phyloP scores from a whole-genome alignment of 2,888 invertebrate species.

The Drosophila ustulata region DNA sequence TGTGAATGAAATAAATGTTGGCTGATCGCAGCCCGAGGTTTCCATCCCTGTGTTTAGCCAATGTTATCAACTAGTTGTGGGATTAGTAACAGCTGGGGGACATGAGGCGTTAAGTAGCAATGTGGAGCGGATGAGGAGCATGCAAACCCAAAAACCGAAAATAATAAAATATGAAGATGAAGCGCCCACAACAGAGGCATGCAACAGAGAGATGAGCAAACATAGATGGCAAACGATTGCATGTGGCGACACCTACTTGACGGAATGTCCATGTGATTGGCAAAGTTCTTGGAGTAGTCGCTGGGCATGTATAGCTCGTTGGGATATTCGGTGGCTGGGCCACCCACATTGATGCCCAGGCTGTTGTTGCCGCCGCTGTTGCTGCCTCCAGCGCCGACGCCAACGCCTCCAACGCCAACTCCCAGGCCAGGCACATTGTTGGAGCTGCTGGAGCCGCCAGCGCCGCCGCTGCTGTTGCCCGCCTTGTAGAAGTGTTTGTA shows the following conservation, averaged over 20 bases:
- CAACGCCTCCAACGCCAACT: constrained; percentile 18
- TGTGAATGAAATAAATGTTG: not conserved
- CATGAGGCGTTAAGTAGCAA: constrained; percentile 23
- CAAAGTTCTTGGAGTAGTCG: constrained; percentile 84
- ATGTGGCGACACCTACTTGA: constrained; percentile 81
- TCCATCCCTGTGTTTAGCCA: constrained; percentile 48
- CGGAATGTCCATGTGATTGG: constrained; percentile 85
- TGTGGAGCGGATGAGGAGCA: constrained; percentile 10
- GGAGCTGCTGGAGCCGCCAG: constrained; percentile 45
- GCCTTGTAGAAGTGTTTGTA: constrained; percentile 83
- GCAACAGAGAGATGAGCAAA: constrained; percentile 48
- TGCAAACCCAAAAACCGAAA: constrained; percentile 26
- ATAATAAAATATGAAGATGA: not conserved
- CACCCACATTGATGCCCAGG: constrained; percentile 31
- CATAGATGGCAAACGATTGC: constrained; percentile 17
- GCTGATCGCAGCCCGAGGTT: constrained; percentile 5
- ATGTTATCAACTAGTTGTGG: constrained; percentile 4
- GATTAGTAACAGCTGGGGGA: constrained; percentile 32
- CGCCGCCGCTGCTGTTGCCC: constrained; percentile 49
- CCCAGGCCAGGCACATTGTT: constrained; percentile 39
- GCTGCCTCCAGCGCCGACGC: constrained; percentile 44
- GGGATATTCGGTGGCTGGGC: constrained; percentile 81
- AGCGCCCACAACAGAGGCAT: constrained; percentile 32
- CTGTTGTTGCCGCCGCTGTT: constrained; percentile 35
- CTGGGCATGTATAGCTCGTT: constrained; percentile 84